Conservation (phyloP, 2,113 vertebrate genomes). For the Monopterus albus region DNA sequence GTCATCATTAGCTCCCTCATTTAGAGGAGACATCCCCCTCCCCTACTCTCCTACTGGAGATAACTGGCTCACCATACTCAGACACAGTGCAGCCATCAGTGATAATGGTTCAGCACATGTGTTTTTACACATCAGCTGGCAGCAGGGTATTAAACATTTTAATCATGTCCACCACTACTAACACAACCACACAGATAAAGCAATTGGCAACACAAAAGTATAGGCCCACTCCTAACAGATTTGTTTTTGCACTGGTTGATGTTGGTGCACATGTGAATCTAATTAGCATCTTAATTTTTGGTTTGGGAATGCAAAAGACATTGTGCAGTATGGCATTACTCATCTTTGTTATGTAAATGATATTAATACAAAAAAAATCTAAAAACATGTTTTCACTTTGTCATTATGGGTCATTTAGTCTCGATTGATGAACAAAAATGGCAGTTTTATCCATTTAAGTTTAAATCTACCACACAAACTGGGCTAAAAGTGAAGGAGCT, state of each 20-base stretch:
- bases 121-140: constrained; percentile 40
- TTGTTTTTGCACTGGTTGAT: constrained; percentile 6
- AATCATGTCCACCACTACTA: constrained; percentile 37
- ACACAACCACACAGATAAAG: not conserved
- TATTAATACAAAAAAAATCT: too few relatives aligned
- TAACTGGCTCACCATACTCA: constrained; percentile 1
- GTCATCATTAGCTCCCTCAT: not conserved
- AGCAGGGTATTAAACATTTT: constrained; percentile 61
- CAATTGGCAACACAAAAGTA: not conserved
- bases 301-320: not conserved
- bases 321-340: not conserved
- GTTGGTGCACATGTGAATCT: not conserved
- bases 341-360: not conserved
- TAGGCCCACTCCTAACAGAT: not conserved
- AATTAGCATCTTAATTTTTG: constrained; percentile 1
- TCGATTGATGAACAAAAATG: too few relatives aligned
- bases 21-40: not conserved
- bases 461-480: too few relatives aligned
- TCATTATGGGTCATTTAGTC: too few relatives aligned
- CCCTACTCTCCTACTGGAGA: not conserved
- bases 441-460: too few relatives aligned
- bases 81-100: constrained; percentile 25
- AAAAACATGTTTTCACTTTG: too few relatives aligned
- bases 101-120: constrained; percentile 40
- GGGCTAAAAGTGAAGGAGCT: too few relatives aligned